Evolutionary conservation across 2,888 invertebrate genomes (phyloP), one percentile per base, ranked within the genome.

Genomic region (Venustoraphidia nigricollis): DNA sequence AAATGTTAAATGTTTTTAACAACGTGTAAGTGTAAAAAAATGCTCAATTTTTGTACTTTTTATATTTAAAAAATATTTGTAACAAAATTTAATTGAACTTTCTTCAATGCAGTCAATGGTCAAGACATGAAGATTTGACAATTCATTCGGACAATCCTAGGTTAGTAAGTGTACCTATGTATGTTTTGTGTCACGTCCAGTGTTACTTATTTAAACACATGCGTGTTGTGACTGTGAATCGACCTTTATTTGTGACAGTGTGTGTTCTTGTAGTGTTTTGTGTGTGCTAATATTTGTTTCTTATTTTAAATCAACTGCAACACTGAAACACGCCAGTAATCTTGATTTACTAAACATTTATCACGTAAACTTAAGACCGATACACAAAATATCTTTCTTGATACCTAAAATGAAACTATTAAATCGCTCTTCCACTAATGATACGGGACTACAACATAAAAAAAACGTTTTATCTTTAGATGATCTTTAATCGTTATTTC

Each of bases 101-200:
- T 47, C 47, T 42, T 34, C 47, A 47, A 13, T 47, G 47, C 47
- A 42, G 47, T 47, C 47, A n/a, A 14, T n/a, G 34, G 35, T 42
- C 17, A 35, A 14, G 47, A 39, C 11, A 36, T 37, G 14, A 47
- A 17, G 42, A 47, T 43, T 8, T 37, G 35, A 13, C 27, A 42
- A 42, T 36, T 47, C 27, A 27, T 27, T 17, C 34, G 42, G 37
- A 27, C 37, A 37, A 13, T 36, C 8, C 38, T 47, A 47, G 47
- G 47, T 47, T 47, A 47, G 47, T 47, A 47, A 27, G 34, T 41
- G 35, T 27, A 17, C 17, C 17, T 17, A 42, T 37, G 27, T 27
- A 27, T 27, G 27, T 27, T 27, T 17, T 14, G 36, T 45, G 17
- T 14, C 34, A 45, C 37, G 11, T 45, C 14, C 13, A 37, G 38